Conservation (phyloP, 35 echinoderm and acorn worm species). For the Apostichopus californicus region DNA sequence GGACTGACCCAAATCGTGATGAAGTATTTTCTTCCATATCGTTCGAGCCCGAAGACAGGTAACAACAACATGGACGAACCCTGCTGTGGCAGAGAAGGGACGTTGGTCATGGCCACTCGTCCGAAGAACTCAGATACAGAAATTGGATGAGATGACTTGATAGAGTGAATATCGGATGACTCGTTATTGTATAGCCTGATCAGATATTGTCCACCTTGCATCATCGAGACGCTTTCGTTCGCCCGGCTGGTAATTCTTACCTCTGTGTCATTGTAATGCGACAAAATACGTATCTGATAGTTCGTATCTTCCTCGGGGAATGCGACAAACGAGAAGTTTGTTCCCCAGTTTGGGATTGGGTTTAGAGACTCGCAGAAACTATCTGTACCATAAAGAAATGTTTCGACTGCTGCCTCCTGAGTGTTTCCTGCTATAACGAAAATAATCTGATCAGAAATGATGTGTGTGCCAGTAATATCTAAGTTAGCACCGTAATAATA, state of each 20-base stretch:
- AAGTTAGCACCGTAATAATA: background rate
- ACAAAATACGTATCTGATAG: background rate
- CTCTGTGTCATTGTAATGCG: background rate
- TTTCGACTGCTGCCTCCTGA: background rate
- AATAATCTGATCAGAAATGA: background rate
- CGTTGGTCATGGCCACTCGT: background rate
- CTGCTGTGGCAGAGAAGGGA: background rate
- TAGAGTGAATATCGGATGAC: background rate
- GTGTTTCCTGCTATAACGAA: background rate
- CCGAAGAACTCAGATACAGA: background rate
- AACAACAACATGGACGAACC: background rate
- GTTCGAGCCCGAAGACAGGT: background rate
- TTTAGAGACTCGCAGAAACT: background rate
- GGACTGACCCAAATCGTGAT: background rate
- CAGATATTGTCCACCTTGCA: background rate
- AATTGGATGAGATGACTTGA: background rate
- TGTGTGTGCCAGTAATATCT: background rate
- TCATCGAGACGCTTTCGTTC: background rate
- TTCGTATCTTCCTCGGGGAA: background rate
- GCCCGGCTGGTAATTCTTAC: background rate
- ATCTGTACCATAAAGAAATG: background rate
- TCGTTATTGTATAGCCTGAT: background rate
- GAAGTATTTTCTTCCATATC: background rate
- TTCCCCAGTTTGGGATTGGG: background rate
- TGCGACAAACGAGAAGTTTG: background rate